Percentiles rank a stretch among this genome's conserved stretches.
These are phyloP conservation scores for Scaptomyza cyrtandrae DNA, from an alignment of 2,888 invertebrate genomes.

Conservation along the genomic window DNA sequence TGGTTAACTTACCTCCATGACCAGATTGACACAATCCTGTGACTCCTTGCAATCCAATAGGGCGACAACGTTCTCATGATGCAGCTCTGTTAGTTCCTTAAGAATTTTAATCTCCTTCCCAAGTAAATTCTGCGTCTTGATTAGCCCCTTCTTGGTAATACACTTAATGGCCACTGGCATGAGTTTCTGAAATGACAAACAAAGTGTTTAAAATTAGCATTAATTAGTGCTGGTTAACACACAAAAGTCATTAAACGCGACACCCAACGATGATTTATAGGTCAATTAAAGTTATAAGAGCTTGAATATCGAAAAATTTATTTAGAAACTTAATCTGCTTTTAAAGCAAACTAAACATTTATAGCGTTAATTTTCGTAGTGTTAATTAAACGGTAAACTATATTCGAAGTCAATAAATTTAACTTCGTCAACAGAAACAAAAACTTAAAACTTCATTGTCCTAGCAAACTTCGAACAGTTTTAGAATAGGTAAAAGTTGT, in stretches of 20 bases:
- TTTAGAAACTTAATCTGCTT: not conserved
- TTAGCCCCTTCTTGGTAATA: slow-evolving; percentile 98
- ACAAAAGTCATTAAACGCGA: slow-evolving; percentile 47
- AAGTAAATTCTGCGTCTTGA: slow-evolving; percentile 98
- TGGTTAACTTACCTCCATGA: slow-evolving; percentile 95
- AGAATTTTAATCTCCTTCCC: slow-evolving; percentile 99
- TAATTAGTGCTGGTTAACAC: slow-evolving; percentile 36
- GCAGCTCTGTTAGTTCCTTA: slow-evolving; percentile 97
- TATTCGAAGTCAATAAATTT: too few relatives aligned
- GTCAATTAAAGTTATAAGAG: not conserved
- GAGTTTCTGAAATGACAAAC: slow-evolving; percentile 88
- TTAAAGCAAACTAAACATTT: too few relatives aligned
- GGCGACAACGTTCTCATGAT: slow-evolving; percentile 99
- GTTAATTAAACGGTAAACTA: too few relatives aligned
- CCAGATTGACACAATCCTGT: slow-evolving; percentile 96
- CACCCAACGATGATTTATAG: too few relatives aligned
- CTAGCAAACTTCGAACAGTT: too few relatives aligned
- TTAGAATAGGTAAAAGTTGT: too few relatives aligned
- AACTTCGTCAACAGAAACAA: too few relatives aligned
- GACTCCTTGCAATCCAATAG: slow-evolving; percentile 99
- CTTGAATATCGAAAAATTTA: not conserved
- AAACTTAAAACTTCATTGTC: too few relatives aligned
- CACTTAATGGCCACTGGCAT: slow-evolving; percentile 98
- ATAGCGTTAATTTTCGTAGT: too few relatives aligned
- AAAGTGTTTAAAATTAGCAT: slow-evolving; percentile 39